phyloP scores from a whole-genome alignment of 1,140 invertebrate species.

The Idris sp. region DNA sequence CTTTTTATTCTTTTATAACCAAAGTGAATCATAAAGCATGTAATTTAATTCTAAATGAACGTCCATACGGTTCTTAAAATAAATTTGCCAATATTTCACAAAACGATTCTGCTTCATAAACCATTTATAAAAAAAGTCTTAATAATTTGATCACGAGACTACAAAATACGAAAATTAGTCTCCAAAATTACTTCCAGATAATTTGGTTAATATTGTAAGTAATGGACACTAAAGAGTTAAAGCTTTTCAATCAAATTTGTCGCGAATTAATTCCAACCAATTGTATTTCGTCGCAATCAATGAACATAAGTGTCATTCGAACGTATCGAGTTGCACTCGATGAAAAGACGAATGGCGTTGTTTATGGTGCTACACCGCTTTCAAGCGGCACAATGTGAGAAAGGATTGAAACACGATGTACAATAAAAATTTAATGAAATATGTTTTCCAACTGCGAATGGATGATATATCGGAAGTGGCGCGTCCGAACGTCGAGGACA shows the following conservation, averaged over 20 bases:
- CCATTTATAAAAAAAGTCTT: constrained; percentile 16
- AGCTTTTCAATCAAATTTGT: constrained; percentile 53
- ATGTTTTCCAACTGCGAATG: constrained; percentile 45
- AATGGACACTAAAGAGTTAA: constrained; percentile 30
- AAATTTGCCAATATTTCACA: constrained; percentile 1
- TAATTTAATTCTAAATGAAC: too few species aligned
- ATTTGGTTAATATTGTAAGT: constrained; percentile 29
- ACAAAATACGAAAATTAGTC: constrained; percentile 43
- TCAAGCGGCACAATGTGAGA: constrained; percentile 34
- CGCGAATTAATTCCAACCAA: constrained; percentile 53
- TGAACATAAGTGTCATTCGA: constrained; percentile 48
- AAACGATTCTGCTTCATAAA: constrained; percentile 25
- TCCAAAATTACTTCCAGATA: constrained; percentile 32
- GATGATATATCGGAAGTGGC: constrained; percentile 56
- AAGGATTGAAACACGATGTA: constrained; percentile 50
- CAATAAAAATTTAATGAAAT: constrained; percentile 58
- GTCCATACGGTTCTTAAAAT: not conserved
- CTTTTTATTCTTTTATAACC: too few species aligned
- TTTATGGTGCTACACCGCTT: constrained; percentile 46
- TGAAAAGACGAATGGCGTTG: constrained; percentile 55
- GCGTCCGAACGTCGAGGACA: constrained; percentile 45
- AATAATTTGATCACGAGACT: constrained; percentile 20
- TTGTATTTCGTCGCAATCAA: constrained; percentile 48
- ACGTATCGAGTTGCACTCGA: constrained; percentile 45
- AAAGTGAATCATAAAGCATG: too few species aligned